Percentiles rank a stretch among this genome's conserved stretches.
Conservation (phyloP, 2,797 vertebrate genomes). For the Phrynocephalus vlangalii region DNA sequence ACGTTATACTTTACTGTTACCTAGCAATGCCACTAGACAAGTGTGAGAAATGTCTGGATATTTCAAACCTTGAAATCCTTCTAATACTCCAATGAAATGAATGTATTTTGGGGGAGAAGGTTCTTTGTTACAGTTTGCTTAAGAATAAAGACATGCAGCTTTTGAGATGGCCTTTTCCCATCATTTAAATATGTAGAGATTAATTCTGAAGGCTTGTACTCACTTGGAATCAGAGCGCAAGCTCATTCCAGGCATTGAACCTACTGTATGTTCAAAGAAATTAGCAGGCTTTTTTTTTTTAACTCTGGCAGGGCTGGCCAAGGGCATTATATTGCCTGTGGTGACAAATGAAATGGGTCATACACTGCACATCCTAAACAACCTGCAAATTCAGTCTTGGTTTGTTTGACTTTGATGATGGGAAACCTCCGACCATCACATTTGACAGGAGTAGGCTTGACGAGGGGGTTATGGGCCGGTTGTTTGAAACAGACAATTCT, state of each 20-base stretch:
- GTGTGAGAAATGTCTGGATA: constrained; percentile 48
- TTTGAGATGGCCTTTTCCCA: neutral
- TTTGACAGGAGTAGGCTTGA: too few species aligned
- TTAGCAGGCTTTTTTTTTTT: too few species aligned
- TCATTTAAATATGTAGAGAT: neutral
- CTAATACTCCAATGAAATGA: constrained; percentile 58
- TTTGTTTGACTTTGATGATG: neutral
- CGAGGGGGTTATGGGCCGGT: too few species aligned
- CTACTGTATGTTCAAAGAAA: neutral
- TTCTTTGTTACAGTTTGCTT: constrained; percentile 16
- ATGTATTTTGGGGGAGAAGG: neutral
- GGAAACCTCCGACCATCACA: too few species aligned
- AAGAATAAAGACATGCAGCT: neutral
- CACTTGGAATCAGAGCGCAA: neutral
- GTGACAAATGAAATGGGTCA: too few species aligned
- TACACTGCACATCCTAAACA: too few species aligned
- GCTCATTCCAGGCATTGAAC: too few species aligned
- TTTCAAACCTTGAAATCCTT: constrained; percentile 45
- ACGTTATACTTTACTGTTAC: constrained; percentile 42
- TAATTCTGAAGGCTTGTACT: too few species aligned
- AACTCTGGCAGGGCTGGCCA: neutral
- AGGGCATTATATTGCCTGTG: neutral
- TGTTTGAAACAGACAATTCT: too few species aligned
- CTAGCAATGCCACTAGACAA: constrained; percentile 25
- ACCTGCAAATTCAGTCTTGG: too few species aligned